Base-by-base conservation (phyloP, 2,888 invertebrate genomes). In the Neuroscelio doddi region DNA sequence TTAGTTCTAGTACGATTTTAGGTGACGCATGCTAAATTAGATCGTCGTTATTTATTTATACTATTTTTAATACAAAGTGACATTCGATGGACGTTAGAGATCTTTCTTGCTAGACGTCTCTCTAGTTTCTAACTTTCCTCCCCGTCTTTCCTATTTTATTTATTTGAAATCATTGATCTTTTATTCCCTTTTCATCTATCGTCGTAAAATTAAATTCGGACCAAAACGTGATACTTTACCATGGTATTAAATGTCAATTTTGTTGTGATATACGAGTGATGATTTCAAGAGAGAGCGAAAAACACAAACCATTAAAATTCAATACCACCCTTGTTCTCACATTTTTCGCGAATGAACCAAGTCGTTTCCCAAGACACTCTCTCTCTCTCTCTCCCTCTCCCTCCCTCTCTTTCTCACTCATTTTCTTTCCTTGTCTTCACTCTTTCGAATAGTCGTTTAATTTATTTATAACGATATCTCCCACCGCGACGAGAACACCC, bases 21-120 rank as follows among this genome's bases (percentile, higher is more conserved):
- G 77, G 79, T 75, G 70, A 81, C 74, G 81, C 81, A 81, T 81
- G 81, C 79, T 80, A 76, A 72, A 73, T 80, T 76, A 79, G 64
- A 73, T 70, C 55, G 50, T 64, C 66, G 55, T 67, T 66, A 68
- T 64, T 68, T 64, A 68, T 68, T 68, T 64, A n/a, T n/a, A 58
- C 38, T 64, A 64, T 62, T 62, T 61, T 61, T 57, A 64, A 57
- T 62, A 42, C 42, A 36, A 56, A 57, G 45, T 30, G 21, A 58
- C 38, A 59, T 62, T 69, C 56, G 30, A 57, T 66, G 58, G 61
- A 64, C 57, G 51, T 46, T 66, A 66, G 50, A 68, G 24, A 69
- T 68, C 66, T 66, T 68, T 74, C 57, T 70, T 62, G 53, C 51
- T 69, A 71, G 58, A 59, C 64, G 65, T 66, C 45, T 61, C 56